These are phyloP conservation scores for Stercorarius parasiticus DNA, from an alignment of 2,113 vertebrate species.

Conservation along the genomic window DNA sequence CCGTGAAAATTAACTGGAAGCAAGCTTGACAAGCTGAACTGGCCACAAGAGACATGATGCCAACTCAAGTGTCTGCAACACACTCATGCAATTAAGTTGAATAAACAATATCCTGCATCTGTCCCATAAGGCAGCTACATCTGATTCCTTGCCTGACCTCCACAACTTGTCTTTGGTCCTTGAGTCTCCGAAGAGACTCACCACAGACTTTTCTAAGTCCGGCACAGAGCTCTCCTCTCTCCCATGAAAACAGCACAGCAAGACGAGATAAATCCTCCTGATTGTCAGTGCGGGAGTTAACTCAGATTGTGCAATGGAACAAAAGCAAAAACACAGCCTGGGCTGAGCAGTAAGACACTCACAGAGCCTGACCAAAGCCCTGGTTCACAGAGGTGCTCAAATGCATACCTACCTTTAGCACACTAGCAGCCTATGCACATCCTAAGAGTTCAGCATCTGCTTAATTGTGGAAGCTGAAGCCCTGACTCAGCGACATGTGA, in stretches of 20 bases:
- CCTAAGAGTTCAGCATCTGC: not conserved
- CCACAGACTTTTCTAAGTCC: not conserved
- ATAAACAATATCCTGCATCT: slow-evolving; percentile 41
- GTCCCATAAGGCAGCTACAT: slow-evolving; percentile 28
- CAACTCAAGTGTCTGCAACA: slow-evolving; percentile 33
- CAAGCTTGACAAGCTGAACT: slow-evolving; percentile 55
- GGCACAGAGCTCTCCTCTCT: not conserved
- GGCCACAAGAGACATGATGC: slow-evolving; percentile 37
- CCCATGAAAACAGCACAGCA: not conserved
- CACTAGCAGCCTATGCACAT: not conserved
- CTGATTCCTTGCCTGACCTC: slow-evolving; percentile 1
- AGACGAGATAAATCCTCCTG: slow-evolving; percentile 25
- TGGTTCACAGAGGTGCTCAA: not conserved
- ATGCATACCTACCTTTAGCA: not conserved
- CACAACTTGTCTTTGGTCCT: not conserved
- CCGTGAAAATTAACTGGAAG: slow-evolving; percentile 25
- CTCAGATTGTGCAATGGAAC: not conserved
- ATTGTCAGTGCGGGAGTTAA: not conserved
- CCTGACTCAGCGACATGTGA: slow-evolving; percentile 48
- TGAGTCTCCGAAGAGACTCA: not conserved
- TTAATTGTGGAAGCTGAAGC: slow-evolving; percentile 1
- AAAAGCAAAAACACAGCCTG: not conserved
- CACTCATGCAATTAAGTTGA: slow-evolving; percentile 45
- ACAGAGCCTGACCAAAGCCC: not conserved
- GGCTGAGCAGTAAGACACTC: not conserved